These are phyloP conservation scores for Branchellion lobata DNA, from an alignment of 2,888 invertebrate genomes.

Conservation along the genomic window DNA sequence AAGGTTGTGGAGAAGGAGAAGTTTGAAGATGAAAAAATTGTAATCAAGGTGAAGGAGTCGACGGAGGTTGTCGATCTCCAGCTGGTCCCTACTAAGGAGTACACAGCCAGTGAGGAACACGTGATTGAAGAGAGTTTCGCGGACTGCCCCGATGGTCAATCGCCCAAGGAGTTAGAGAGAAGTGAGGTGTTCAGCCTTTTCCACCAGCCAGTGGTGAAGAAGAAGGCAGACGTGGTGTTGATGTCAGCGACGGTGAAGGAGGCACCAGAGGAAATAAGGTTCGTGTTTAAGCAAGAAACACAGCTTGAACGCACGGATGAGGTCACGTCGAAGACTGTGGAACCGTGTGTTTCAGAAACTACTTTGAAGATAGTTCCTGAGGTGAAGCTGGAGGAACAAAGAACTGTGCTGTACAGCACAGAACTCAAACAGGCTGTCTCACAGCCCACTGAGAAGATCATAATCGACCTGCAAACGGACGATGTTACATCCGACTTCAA, in stretches of 20 bases:
- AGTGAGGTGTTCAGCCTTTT: not conserved
- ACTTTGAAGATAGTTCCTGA: not conserved
- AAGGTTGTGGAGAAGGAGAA: not conserved
- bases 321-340: not conserved
- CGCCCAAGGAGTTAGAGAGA: not conserved
- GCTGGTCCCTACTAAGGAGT: not conserved
- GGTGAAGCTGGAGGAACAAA: not conserved
- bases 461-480: not conserved
- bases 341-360: not conserved
- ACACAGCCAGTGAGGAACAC: not conserved
- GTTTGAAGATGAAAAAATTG: not conserved
- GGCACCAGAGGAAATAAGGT: not conserved
- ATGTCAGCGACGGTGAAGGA: not conserved
- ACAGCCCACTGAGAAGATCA: not conserved
- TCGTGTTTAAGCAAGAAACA: not conserved
- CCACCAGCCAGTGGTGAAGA: not conserved
- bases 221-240: not conserved
- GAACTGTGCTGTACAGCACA: not conserved
- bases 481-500: not conserved
- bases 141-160: not conserved
- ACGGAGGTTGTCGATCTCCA: not conserved
- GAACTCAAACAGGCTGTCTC: not conserved
- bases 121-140: conserved; percentile 6
- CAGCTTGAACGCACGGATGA: not conserved
- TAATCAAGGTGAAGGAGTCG: not conserved